Percentiles rank a stretch among this genome's conserved stretches.
These are phyloP conservation scores for Cephalopachus bancanus DNA, from an alignment of 2,797 vertebrate species.

Conservation along the genomic window DNA sequence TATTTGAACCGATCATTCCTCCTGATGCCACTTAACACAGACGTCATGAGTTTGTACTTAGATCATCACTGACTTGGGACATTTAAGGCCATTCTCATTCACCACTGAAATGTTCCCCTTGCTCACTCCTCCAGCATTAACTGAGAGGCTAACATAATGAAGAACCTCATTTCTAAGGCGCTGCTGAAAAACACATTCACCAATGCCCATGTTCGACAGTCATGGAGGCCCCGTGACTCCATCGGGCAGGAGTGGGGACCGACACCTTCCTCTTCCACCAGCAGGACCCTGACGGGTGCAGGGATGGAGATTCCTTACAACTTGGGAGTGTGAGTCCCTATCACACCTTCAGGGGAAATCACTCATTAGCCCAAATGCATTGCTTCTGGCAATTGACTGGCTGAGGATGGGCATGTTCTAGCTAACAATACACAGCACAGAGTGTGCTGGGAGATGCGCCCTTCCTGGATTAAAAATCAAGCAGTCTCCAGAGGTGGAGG, in stretches of 20 bases:
- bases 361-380: neutral
- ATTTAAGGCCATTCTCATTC: neutral
- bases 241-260: neutral
- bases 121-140: slow-evolving; percentile 23
- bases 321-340: neutral
- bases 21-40: slow-evolving; percentile 1
- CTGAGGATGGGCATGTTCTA: neutral
- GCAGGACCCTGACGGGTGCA: neutral
- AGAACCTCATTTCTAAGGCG: neutral
- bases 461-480: slow-evolving; percentile 37
- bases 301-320: neutral
- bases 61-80: neutral
- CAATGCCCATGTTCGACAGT: neutral
- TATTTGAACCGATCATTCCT: neutral
- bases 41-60: neutral
- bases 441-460: neutral
- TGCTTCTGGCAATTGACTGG: slow-evolving; percentile 17
- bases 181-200: neutral
- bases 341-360: neutral
- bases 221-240: neutral
- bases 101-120: neutral
- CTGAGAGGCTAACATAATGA: neutral
- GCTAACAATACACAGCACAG: neutral
- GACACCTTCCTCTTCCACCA: neutral
- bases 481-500: neutral